Evolutionary conservation across 1,140 invertebrate genomes (phyloP), one percentile per base, ranked within the genome.

Genomic region (Brachionus asplanchnoidis): DNA sequence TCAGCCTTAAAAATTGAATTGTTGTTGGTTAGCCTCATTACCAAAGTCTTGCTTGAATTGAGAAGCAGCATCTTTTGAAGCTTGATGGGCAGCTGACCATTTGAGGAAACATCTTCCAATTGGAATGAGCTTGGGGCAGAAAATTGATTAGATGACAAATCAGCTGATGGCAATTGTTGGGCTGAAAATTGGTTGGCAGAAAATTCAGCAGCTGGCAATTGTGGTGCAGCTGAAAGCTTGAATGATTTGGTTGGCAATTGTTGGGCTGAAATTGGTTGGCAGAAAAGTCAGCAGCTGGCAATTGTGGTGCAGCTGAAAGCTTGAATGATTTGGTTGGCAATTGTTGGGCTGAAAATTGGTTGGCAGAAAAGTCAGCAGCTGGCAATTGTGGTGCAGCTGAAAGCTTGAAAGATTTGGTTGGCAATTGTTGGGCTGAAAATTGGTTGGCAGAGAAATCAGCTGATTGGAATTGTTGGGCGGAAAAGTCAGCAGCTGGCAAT

Each of bases 51-150:
- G 36, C 14, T 40, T 17, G 36, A 73, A 73, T 73, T 73, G 68
- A 73, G 26, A n/a, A 40, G 68, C 68, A 73, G 32, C 68, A 40
- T 32, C 28, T 40, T 32, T 40, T 40, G 68, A 73, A 73, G 68
- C 68, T 73, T 36, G 32, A 17, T 36, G 26, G 8, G 32, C 68
- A 73, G 68, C 36, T 5, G 28, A 40, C 68, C 68, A 73, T 73
- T 73, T 17, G 28, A 20, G 1, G 32, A 40, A 40, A 73, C 11
- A 40, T 73, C 68, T 42, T 73, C 68, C 6, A 20, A 20, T 42
- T 73, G 68, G 68, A 73, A 73, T 73, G 68, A 73, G 40, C n/a
- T 73, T 42, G 32, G 68, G 9, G 68, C 68, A 36, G 68, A 42
- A 8, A 73, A 73, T 73, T 73, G 68, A 2, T 2, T 20, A 20